phyloP scores from a whole-genome alignment of 2,797 vertebrate genomes.

The Tarsius wallacei region DNA sequence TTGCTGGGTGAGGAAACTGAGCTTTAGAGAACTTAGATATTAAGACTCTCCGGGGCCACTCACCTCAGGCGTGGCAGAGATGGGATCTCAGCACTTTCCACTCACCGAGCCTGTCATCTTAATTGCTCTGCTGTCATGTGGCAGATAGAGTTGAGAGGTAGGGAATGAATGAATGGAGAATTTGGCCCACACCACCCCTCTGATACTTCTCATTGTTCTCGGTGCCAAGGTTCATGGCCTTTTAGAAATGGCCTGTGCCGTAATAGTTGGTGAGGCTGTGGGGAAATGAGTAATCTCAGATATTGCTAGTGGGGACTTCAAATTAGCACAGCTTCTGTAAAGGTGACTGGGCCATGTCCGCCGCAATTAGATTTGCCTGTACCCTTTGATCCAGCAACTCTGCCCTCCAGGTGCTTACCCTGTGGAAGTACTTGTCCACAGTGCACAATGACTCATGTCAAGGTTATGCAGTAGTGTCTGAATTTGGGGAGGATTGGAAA shows the following conservation, averaged over 20 bases:
- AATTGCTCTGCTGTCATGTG: not conserved
- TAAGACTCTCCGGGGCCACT: not conserved
- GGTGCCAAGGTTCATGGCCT: not conserved
- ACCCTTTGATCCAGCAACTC: not conserved
- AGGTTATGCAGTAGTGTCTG: conserved; percentile 14
- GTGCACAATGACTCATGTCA: not conserved
- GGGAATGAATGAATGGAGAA: not conserved
- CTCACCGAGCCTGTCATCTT: not conserved
- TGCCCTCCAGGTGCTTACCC: not conserved
- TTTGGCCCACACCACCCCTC: not conserved
- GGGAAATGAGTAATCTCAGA: not conserved
- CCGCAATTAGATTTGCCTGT: not conserved
- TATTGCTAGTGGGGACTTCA: not conserved
- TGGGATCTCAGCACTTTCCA: not conserved
- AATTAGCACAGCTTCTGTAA: not conserved
- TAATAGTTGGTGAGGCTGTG: not conserved
- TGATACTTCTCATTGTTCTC: not conserved
- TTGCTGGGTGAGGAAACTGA: not conserved
- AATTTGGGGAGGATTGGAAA: conserved; percentile 34
- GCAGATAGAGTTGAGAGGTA: not conserved
- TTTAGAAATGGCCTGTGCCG: not conserved
- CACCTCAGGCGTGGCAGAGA: not conserved
- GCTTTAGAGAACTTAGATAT: not conserved
- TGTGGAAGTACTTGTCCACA: not conserved
- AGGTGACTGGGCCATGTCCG: not conserved